Base-by-base conservation (phyloP, 2,113 vertebrate species). In the Ammodytes dubius region DNA sequence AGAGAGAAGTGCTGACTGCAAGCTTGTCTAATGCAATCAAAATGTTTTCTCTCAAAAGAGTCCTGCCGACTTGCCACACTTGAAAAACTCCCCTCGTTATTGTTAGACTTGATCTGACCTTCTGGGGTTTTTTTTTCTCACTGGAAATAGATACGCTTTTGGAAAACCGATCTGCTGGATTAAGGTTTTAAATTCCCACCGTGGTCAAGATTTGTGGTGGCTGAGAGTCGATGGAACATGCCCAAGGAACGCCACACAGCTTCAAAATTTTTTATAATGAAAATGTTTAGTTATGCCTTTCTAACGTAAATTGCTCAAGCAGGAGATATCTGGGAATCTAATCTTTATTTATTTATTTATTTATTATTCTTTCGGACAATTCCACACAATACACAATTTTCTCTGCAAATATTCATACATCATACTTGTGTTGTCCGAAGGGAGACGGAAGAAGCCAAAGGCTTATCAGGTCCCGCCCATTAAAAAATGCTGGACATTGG, bases 11-110 rank as follows among this genome's bases (percentile, higher is more conserved):
- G 77, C 83, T 82, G 72, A 68, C 79, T 78, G 71, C 83, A 73
- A 74, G 56, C 76, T 83, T 84, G 70, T 65, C 75, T 77, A 83
- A 81, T 79, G 83, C 59, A 77, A 72, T 79, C 61, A 61, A 14
- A 80, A 71, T 74, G 75, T 84, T 81, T 74, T 68, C 69, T 75
- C 71, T 83, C 64, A 40, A 77, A 79, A 74, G 70, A 74, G 57
- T 50, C 40, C 68, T 39, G 53, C 86, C 82, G 71, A 27, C 27
- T 64, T 89, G 65, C 84, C 27, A 39, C 65, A 84, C 59, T 76
- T 71, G 13, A 68, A 79, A 84, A 87, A 78, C 47, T 63, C 66
- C 82, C 67, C 46, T 64, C 46, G 14, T 85, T 71, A 79, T 57
- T 79, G 73, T 74, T 67, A 42, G 75, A 74, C 64, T 47, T 43